A percentile compares a stretch with the other conserved stretches of the same genome.
These are phyloP conservation scores for Chloebia gouldiae DNA, from an alignment of 2,113 vertebrate species.

Conservation along the genomic window DNA sequence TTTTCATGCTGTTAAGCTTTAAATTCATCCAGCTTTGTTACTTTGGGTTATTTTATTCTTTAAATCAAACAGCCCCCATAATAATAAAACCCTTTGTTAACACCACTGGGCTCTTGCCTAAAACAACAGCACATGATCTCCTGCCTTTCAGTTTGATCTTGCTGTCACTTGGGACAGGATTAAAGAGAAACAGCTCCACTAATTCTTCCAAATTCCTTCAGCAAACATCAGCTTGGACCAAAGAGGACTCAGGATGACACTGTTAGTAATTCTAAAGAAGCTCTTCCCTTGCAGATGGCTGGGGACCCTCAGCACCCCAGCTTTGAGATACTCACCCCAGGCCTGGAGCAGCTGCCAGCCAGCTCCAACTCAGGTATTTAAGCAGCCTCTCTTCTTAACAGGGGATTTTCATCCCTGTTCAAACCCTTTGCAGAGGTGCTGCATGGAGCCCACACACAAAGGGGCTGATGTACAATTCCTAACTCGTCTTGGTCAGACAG, in stretches of 20 bases:
- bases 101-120: slow-evolving; percentile 40
- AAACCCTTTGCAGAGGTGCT: neutral
- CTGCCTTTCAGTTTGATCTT: slow-evolving; percentile 3
- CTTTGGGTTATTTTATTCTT: neutral
- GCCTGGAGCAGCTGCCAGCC: slow-evolving; percentile 1
- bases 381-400: neutral
- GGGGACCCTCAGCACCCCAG: slow-evolving; percentile 27
- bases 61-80: neutral
- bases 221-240: slow-evolving; percentile 17
- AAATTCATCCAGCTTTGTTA: slow-evolving; percentile 69
- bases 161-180: slow-evolving; percentile 35
- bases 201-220: slow-evolving; percentile 58
- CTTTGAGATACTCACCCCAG: neutral
- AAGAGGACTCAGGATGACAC: slow-evolving; percentile 2
- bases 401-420: neutral
- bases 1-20: slow-evolving; percentile 70
- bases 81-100: neutral
- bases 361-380: neutral
- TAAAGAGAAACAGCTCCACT: slow-evolving; percentile 23
- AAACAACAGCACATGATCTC: slow-evolving; percentile 20
- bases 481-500: neutral
- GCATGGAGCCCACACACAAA: neutral
- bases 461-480: neutral
- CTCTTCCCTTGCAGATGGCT: slow-evolving; percentile 32
- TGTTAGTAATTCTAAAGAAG: neutral